phyloP scores from a whole-genome alignment of 2,113 vertebrate genomes.

The Engraulis encrasicolus region DNA sequence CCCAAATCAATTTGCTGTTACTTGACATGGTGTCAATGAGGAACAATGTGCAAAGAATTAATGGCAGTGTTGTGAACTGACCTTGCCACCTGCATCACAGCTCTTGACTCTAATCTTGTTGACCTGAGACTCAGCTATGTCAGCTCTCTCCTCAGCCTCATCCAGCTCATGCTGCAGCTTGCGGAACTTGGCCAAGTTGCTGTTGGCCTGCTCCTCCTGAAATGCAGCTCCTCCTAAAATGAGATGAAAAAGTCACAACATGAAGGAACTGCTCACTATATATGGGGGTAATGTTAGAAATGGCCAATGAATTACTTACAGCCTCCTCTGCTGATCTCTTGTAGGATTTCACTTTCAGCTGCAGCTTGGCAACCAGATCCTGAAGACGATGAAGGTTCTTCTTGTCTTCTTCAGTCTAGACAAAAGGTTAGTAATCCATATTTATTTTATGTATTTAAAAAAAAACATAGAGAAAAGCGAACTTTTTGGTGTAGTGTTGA shows the following conservation, averaged over 20 bases:
- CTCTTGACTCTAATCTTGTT: constrained; percentile 56
- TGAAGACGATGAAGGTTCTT: background rate
- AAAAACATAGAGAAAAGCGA: background rate
- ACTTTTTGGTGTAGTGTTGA: background rate
- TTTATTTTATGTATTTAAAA: background rate
- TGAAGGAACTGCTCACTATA: background rate
- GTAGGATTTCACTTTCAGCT: constrained; percentile 36
- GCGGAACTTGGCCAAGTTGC: constrained; percentile 65
- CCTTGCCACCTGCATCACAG: background rate
- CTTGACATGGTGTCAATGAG: too few species aligned
- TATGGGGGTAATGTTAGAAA: background rate
- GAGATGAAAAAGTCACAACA: too few species aligned
- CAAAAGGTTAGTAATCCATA: too few species aligned
- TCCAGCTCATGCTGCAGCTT: constrained; percentile 74
- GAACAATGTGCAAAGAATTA: too few species aligned
- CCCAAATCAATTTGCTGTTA: too few species aligned
- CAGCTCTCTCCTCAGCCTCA: constrained; percentile 67
- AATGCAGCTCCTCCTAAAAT: too few species aligned
- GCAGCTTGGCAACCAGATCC: background rate
- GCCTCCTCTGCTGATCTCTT: background rate
- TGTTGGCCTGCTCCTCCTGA: constrained; percentile 57
- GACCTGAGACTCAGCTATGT: constrained; percentile 66
- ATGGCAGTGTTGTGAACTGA: background rate
- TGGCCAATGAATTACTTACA: background rate
- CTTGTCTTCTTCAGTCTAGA: background rate